phyloP scores from a whole-genome alignment of 1,140 invertebrate genomes.

The Subanguina moxae region DNA sequence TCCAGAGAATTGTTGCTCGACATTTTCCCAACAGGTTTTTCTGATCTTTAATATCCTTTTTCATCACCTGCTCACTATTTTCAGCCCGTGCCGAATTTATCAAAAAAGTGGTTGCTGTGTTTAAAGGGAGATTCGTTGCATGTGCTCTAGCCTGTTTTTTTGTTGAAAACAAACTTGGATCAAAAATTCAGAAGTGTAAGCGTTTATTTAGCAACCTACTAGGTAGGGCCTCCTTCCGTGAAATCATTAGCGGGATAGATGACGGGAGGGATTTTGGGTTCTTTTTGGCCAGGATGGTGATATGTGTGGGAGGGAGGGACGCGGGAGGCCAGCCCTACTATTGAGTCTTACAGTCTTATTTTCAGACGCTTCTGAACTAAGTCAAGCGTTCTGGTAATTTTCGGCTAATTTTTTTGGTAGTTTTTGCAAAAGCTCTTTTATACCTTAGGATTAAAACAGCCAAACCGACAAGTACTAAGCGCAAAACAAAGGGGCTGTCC shows the following conservation, averaged over 20 bases:
- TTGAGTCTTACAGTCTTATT: too few relatives aligned
- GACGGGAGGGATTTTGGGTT: too few relatives aligned
- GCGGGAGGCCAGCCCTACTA: too few relatives aligned
- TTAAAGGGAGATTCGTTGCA: slow-evolving; percentile 10
- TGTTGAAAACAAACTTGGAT: slow-evolving; percentile 22
- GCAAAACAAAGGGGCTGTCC: not conserved
- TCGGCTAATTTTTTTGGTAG: not conserved
- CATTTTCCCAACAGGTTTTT: not conserved
- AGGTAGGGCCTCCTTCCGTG: too few relatives aligned
- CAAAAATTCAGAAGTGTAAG: slow-evolving; percentile 24
- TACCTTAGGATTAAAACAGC: not conserved
- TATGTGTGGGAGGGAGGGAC: too few relatives aligned
- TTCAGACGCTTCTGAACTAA: not conserved
- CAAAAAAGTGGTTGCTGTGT: slow-evolving; percentile 10
- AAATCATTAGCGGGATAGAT: too few relatives aligned
- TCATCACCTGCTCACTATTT: too few relatives aligned
- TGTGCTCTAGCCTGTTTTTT: slow-evolving; percentile 29
- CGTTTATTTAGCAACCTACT: not conserved
- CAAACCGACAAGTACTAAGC: not conserved
- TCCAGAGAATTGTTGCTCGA: not conserved
- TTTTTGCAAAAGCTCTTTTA: not conserved
- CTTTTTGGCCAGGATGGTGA: too few relatives aligned
- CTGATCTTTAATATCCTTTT: too few relatives aligned
- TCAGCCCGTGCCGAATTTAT: slow-evolving; percentile 14
- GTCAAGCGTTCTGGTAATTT: not conserved